These are phyloP conservation scores for Drosophila antonietae DNA, from an alignment of 2,888 invertebrate genomes.

Conservation along the genomic window DNA sequence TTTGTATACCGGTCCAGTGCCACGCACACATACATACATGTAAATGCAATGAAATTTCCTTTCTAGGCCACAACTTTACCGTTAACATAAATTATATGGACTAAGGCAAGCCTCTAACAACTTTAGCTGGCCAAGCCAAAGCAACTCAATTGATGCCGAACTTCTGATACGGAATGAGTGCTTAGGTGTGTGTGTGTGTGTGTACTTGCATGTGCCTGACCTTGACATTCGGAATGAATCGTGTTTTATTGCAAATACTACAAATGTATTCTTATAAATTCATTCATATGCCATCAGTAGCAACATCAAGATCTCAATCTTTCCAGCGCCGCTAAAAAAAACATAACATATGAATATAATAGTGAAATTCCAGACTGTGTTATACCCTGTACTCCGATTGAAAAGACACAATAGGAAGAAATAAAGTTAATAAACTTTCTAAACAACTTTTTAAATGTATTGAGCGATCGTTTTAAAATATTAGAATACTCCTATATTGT, in stretches of 20 bases:
- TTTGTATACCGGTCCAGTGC: not conserved
- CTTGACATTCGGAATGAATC: constrained; percentile 63
- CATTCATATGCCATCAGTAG: constrained; percentile 37
- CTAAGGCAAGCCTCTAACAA: constrained; percentile 10
- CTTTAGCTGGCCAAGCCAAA: constrained; percentile 13
- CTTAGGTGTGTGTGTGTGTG: not conserved
- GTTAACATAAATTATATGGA: constrained; percentile 42
- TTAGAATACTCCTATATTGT: not conserved
- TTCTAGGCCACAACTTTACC: constrained; percentile 31
- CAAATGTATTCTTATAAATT: constrained; percentile 32
- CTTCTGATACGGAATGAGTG: constrained; percentile 38
- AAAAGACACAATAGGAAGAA: not conserved
- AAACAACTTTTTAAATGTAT: not conserved
- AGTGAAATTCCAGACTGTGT: constrained; percentile 9
- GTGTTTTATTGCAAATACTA: constrained; percentile 16
- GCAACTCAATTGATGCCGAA: constrained; percentile 35
- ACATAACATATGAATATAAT: constrained; percentile 10
- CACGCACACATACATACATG: not conserved
- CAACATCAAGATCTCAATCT: constrained; percentile 56
- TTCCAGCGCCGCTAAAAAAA: constrained; percentile 9
- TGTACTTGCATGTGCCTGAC: constrained; percentile 37
- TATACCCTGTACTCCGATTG: constrained; percentile 2
- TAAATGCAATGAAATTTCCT: constrained; percentile 19
- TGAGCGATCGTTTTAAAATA: not conserved
- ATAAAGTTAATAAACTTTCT: not conserved